A percentile compares a stretch with the other conserved stretches of the same genome.
Evolutionary conservation across 2,113 vertebrate genomes (phyloP).

Genomic region (Poeciliopsis retropinna): DNA sequence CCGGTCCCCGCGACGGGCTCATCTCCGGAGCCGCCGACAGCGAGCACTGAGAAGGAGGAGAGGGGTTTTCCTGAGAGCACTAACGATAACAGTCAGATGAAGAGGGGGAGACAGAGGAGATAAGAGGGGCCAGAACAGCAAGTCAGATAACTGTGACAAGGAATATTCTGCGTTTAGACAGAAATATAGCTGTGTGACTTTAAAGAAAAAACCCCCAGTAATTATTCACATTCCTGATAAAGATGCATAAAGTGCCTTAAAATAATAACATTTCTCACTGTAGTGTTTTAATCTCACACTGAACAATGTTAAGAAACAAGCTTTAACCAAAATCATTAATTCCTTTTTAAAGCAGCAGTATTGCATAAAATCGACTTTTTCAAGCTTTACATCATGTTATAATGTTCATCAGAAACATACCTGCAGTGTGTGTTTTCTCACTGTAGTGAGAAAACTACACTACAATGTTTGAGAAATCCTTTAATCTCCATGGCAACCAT

Average conservation of each 20-base stretch:
- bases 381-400: too few relatives aligned
- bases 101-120: slow-evolving; percentile 61
- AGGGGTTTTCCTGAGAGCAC: slow-evolving; percentile 62
- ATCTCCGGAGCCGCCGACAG: slow-evolving; percentile 43
- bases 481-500: too few relatives aligned
- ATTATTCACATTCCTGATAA: neutral
- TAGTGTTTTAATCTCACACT: neutral
- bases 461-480: too few relatives aligned
- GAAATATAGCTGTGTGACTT: slow-evolving; percentile 37
- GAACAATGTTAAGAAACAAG: neutral
- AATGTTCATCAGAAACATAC: too few relatives aligned
- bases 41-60: slow-evolving; percentile 54
- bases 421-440: too few relatives aligned
- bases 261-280: neutral
- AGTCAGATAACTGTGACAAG: slow-evolving; percentile 62
- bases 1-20: slow-evolving; percentile 31
- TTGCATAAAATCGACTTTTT: too few relatives aligned
- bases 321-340: too few relatives aligned
- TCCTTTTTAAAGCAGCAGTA: too few relatives aligned
- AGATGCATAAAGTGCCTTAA: neutral
- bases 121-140: slow-evolving; percentile 58
- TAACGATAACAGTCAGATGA: slow-evolving; percentile 74
- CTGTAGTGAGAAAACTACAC: too few relatives aligned
- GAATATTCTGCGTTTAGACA: slow-evolving; percentile 64
- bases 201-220: neutral